Evolutionary conservation across 1,140 invertebrate species (phyloP).

Genomic region (Drosophila triauraria): DNA sequence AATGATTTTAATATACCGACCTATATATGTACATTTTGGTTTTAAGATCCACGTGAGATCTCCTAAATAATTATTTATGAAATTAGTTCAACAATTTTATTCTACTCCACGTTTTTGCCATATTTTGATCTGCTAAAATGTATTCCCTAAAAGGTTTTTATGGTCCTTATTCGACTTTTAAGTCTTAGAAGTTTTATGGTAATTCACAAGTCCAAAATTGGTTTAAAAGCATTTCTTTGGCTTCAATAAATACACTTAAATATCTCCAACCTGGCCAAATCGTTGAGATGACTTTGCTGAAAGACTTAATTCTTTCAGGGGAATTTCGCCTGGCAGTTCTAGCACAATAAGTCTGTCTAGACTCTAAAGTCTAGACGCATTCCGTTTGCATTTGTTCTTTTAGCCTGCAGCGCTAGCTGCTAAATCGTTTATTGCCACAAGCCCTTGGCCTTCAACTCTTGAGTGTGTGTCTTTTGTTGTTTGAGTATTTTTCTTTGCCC

Average conservation of each 20-base stretch:
- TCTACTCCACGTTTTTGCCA: background rate
- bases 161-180: background rate
- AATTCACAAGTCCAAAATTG: too few species aligned
- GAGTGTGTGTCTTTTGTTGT: background rate
- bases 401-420: slow-evolving; percentile 6
- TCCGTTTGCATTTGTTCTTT: slow-evolving; percentile 26
- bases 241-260: too few species aligned
- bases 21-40: background rate
- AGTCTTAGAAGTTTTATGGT: too few species aligned
- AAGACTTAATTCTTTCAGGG: background rate
- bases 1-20: background rate
- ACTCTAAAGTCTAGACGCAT: slow-evolving; percentile 32
- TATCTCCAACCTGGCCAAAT: background rate
- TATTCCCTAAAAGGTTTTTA: background rate
- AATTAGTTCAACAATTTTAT: background rate
- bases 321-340: slow-evolving; percentile 10
- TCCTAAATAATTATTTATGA: background rate
- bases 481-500: slow-evolving; percentile 17
- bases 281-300: background rate
- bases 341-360: slow-evolving; percentile 1
- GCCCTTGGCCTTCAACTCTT: slow-evolving; percentile 49
- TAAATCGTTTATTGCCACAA: slow-evolving; percentile 26
- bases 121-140: background rate
- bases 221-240: too few species aligned
- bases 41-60: background rate